Conservation (phyloP, 2,113 vertebrate genomes). For the Pseudopodoces humilis region DNA sequence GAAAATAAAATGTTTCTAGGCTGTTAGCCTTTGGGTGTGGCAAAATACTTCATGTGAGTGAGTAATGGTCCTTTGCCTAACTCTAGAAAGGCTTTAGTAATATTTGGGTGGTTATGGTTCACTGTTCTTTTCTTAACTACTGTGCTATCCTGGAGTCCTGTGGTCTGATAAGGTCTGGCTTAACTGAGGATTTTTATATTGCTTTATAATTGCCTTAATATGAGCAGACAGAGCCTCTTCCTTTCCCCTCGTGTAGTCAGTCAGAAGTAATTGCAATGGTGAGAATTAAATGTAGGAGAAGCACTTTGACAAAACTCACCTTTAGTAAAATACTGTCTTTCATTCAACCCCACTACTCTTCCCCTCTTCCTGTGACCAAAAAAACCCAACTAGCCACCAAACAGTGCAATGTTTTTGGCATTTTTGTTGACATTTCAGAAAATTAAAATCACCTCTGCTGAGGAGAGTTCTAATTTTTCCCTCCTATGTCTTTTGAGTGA, state of each 20-base stretch:
- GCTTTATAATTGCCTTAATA: not conserved
- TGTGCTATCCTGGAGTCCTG: not conserved
- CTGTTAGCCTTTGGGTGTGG: not conserved
- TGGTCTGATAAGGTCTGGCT: not conserved
- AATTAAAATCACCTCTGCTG: not conserved
- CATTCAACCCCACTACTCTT: not conserved
- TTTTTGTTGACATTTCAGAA: not conserved
- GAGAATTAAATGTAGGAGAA: not conserved
- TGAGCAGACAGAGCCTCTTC: not conserved
- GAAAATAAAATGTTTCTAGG: not conserved
- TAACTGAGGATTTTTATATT: not conserved
- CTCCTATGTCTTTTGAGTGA: not conserved
- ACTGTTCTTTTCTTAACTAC: not conserved
- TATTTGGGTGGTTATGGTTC: not conserved
- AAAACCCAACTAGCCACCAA: not conserved
- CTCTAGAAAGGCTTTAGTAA: not conserved
- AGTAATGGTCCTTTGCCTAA: not conserved
- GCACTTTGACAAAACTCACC: not conserved
- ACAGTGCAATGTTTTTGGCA: not conserved
- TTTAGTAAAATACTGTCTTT: not conserved
- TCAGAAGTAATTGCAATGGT: not conserved
- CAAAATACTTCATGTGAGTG: not conserved
- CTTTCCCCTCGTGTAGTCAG: not conserved
- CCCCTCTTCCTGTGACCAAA: not conserved
- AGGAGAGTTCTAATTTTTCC: not conserved